These are phyloP conservation scores for Chloropsis cyanopogon DNA, from an alignment of 2,113 vertebrate species.

Conservation along the genomic window DNA sequence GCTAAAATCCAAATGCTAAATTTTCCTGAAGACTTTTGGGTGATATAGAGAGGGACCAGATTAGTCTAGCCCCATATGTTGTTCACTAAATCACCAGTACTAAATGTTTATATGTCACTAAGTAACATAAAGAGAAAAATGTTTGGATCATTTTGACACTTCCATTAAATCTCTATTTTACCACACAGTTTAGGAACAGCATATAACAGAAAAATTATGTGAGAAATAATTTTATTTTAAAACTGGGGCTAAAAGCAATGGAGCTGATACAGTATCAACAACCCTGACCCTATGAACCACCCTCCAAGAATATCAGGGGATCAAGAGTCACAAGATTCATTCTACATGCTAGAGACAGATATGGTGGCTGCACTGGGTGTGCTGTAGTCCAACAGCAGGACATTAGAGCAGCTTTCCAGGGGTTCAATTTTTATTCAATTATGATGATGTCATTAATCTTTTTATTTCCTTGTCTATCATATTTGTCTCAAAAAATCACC, in stretches of 20 bases:
- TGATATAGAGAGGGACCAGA: background rate
- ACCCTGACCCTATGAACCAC: background rate
- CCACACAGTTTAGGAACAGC: background rate
- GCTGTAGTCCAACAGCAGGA: background rate
- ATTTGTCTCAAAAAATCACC: background rate
- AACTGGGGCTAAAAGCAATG: background rate
- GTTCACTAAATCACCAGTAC: background rate
- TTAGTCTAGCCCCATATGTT: background rate
- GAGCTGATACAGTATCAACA: background rate
- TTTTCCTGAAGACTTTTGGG: background rate
- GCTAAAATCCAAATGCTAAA: background rate
- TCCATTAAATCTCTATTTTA: background rate
- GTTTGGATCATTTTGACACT: background rate
- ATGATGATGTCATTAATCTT: background rate
- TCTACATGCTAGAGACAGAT: background rate
- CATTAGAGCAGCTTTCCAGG: background rate
- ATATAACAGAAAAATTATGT: background rate
- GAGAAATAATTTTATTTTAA: background rate
- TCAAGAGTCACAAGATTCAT: background rate
- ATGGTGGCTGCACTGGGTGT: background rate
- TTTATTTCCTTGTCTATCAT: background rate
- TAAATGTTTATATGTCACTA: background rate
- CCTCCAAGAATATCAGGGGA: background rate
- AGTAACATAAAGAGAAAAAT: background rate
- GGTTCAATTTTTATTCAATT: background rate